These are phyloP conservation scores for Cephalopterus ornatus DNA, from an alignment of 2,113 vertebrate genomes.

Conservation along the genomic window DNA sequence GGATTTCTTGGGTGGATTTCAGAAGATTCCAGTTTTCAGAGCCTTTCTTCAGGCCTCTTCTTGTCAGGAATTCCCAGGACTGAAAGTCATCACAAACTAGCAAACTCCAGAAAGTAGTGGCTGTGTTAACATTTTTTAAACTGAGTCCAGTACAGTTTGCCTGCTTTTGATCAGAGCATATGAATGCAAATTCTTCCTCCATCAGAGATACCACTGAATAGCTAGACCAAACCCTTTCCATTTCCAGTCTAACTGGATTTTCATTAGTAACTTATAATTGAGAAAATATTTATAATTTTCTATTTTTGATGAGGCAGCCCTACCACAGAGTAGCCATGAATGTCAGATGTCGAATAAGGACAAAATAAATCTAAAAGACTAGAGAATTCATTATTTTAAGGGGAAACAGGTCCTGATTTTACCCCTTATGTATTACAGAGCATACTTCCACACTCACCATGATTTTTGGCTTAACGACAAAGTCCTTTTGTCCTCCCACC, in stretches of 20 bases:
- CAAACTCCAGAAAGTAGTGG: neutral
- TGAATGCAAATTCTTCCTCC: neutral
- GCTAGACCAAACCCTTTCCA: neutral
- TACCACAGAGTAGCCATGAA: neutral
- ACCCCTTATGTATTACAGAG: neutral
- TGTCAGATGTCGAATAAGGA: neutral
- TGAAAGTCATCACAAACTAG: neutral
- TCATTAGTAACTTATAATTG: neutral
- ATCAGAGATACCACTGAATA: neutral
- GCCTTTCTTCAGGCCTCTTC: neutral
- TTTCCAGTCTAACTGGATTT: neutral
- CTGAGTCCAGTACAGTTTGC: neutral
- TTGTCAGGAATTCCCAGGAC: neutral
- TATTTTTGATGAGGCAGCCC: neutral
- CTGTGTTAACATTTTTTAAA: neutral
- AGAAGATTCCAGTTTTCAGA: neutral
- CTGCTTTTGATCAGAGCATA: neutral
- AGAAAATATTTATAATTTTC: neutral
- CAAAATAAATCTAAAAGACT: neutral
- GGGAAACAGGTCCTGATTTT: neutral
- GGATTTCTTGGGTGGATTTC: neutral
- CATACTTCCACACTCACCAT: conserved; percentile 73
- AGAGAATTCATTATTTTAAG: neutral
- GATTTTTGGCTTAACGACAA: conserved; percentile 90
- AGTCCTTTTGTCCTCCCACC: conserved; percentile 89